Percentiles rank a stretch among this genome's conserved stretches.
These are phyloP conservation scores for Hydriomena furcata DNA, from an alignment of 2,888 invertebrate genomes.

Conservation along the genomic window DNA sequence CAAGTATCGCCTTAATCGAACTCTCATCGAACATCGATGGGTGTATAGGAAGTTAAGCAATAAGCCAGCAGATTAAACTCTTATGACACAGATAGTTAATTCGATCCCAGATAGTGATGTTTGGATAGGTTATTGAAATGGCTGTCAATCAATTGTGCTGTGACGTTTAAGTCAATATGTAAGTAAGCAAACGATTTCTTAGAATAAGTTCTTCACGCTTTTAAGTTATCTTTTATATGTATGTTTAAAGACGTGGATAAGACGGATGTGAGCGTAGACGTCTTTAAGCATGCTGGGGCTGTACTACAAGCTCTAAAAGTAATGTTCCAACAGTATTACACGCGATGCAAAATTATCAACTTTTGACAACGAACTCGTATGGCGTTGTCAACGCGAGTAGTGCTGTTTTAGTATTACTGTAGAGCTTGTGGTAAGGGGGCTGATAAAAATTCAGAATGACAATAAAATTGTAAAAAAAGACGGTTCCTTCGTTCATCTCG, in stretches of 20 bases:
- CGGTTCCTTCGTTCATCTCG: conserved; percentile 38
- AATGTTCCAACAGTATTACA: no score
- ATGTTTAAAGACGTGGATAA: background rate
- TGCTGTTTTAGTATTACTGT: no score
- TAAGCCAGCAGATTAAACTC: background rate
- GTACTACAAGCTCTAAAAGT: no score
- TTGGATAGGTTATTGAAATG: conserved; percentile 40
- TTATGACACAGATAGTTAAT: background rate
- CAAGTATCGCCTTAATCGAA: no score
- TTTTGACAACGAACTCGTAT: no score
- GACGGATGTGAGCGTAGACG: no score
- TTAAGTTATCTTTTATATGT: conserved; percentile 33
- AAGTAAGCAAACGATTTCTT: conserved; percentile 53
- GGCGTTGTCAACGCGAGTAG: no score
- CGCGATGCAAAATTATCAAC: no score
- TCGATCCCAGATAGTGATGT: conserved; percentile 17
- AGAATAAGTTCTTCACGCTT: conserved; percentile 66
- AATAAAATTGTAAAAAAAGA: conserved; percentile 53
- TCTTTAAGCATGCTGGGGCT: no score
- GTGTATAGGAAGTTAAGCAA: no score
- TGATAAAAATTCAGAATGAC: conserved; percentile 59
- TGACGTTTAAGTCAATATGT: conserved; percentile 79
- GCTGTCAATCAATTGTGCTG: conserved; percentile 69
- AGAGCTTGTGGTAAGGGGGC: conserved; percentile 25
- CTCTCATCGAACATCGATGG: no score